Evolutionary conservation across 2,113 vertebrate species (phyloP), one percentile per base, ranked within the genome.

Genomic region (Percopsis transmontana): DNA sequence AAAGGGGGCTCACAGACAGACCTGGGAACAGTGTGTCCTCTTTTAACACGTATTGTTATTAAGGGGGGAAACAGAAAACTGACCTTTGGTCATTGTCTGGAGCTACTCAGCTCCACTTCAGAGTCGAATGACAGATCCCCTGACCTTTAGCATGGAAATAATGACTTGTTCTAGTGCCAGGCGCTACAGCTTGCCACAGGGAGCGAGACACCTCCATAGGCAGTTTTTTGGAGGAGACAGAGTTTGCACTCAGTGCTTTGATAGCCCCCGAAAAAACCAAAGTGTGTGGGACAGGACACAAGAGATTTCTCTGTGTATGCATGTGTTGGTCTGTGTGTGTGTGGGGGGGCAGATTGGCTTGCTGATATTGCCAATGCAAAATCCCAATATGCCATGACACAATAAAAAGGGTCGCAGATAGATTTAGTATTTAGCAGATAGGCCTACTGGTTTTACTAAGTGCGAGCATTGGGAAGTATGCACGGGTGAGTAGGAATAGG

Each of bases 61-160:
- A 80, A 33, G 77, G 66, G 44, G 73, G 72, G 74, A 85, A 86
- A 82, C 71, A 85, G 70, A 74, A 83, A 87, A 79, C 63, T 85
- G 89, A 89, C 88, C 82, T 88, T 88, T 87, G 85, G 85, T 79
- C 85, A 77, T 61, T 76, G 84, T 88, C 84, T 89, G 42, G 21
- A 60, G 82, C 82, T 68, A 70, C 78, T 81, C 76, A 73, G 83
- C 80, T 79, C 76, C 62, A 75, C 84, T 85, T 79, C 80, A 68
- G 80, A 82, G 82, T 88, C 78, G 83, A 81, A 84, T 85, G 87
- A 88, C 87, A 87, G 81, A 81, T 77, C 77, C 57, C 76, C 76
- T 91, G 89, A 91, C 89, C 89, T 91, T 91, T 87, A 91, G 67
- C 80, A 70, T 76, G 85, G 81, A 90, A 85, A 89, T 89, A 90